These are phyloP conservation scores for Eudyptes chrysolophus DNA, from an alignment of 2,113 vertebrate species.

Conservation along the genomic window DNA sequence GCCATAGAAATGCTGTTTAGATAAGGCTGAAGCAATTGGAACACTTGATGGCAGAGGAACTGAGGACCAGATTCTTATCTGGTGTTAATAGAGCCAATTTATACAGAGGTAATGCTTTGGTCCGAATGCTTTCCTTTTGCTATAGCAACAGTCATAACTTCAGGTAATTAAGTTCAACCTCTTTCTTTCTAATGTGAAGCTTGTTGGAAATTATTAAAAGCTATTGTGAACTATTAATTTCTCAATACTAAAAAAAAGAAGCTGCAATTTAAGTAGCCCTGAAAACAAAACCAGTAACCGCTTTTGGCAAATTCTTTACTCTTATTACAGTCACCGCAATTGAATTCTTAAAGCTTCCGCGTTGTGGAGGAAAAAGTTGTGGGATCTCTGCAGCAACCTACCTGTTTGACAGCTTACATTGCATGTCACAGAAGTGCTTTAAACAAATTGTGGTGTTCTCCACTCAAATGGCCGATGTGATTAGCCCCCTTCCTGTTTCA, in stretches of 20 bases:
- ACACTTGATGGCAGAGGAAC: background rate
- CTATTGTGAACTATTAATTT: background rate
- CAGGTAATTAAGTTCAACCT: background rate
- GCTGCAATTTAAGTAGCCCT: background rate
- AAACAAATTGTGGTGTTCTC: background rate
- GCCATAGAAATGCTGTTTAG: background rate
- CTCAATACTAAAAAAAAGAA: background rate
- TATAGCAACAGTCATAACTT: background rate
- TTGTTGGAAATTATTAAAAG: background rate
- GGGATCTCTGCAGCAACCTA: background rate
- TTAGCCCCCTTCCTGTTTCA: background rate
- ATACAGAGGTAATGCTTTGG: background rate
- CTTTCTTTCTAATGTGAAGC: background rate
- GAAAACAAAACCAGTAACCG: background rate
- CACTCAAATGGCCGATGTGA: background rate
- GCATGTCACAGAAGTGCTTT: background rate
- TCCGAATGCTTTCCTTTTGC: background rate
- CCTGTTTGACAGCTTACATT: background rate
- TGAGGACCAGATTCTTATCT: background rate
- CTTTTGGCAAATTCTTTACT: background rate
- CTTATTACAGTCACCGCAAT: background rate
- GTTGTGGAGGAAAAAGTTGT: background rate
- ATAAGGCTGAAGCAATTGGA: background rate
- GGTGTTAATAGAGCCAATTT: background rate
- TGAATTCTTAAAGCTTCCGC: background rate